Base-by-base conservation (phyloP, 92 coral and sea anemone genomes). In the Montipora capitata region DNA sequence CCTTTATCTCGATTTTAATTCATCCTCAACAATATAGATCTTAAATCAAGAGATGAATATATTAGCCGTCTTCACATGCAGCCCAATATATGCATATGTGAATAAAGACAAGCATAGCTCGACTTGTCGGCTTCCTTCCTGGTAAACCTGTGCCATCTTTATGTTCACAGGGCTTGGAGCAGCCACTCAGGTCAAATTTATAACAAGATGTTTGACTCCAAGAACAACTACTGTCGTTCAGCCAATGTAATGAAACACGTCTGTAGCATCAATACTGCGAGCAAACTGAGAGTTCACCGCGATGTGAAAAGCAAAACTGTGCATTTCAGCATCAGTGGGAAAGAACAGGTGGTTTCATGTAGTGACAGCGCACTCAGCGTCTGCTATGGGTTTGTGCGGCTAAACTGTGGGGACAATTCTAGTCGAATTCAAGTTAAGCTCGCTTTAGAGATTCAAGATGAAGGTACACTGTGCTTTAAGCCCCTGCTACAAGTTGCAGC, bases 281-380 rank as follows among this genome's bases (percentile, higher is more conserved):
- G 67, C 10, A 12, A 49, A 17, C 9, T 81, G 40, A 51, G 68
- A 16, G 54, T 81, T 69, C 10, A 51, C 41, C 85, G 54, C 38
- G 10, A 80, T 58, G 54, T 80, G 14, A 51, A 80, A 63, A 52
- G 13, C 4, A 39, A 68, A 16, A 42, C 66, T 17, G 35, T 81
- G 5, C 77, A 81, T 67, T 68, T 81, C n/a, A 20, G 18, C 41
- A 81, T 81, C 67, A 81, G 68, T 68, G 85, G 85, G 4, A 40
- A 39, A 9, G 77, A 81, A 5, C 40, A 13, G 9, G 2, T 4
- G 40, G 77, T 68, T 9, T 51, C 76, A 4, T 51, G 71, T 52
- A 10, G 56, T 38, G 27, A 35, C 49, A 13, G 15, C 5, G 76
- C 51, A 0, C 77, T 74, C 0, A 48, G 40, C 27, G 15, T 81